phyloP scores from a whole-genome alignment of 2,113 vertebrate genomes.

The Bos indicus region DNA sequence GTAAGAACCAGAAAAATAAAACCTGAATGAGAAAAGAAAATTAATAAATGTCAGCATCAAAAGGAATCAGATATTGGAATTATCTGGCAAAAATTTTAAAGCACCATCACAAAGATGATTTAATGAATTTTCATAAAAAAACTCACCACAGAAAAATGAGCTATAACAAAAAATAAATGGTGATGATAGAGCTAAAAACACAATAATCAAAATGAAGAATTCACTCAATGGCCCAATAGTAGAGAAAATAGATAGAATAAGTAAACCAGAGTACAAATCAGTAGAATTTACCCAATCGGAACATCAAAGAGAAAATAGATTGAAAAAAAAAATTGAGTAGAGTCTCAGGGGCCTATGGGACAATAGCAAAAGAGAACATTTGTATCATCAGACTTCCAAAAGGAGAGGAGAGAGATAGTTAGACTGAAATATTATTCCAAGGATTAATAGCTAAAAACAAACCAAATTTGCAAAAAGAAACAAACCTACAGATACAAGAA shows the following conservation, averaged over 20 bases:
- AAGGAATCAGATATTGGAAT: neutral
- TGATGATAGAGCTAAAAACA: neutral
- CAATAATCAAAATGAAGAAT: neutral
- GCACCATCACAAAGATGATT: neutral
- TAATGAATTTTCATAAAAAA: neutral
- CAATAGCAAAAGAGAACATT: neutral
- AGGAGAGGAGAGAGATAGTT: neutral
- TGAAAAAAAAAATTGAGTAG: neutral
- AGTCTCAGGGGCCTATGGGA: neutral
- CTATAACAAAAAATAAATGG: neutral
- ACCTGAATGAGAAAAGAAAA: neutral
- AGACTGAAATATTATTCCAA: neutral
- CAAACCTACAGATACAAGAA: neutral
- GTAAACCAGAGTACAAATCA: neutral
- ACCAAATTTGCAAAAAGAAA: neutral
- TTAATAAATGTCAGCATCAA: neutral
- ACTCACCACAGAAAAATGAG: neutral
- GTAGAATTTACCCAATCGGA: neutral
- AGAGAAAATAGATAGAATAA: neutral
- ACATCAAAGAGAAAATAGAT: neutral
- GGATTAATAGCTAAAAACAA: neutral
- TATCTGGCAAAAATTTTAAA: slow-evolving; percentile 7
- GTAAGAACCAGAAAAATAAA: neutral
- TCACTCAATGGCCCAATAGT: neutral
- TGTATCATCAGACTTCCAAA: neutral